Evolutionary conservation across 2,113 vertebrate species (phyloP).

Genomic region (Equus quagga): DNA sequence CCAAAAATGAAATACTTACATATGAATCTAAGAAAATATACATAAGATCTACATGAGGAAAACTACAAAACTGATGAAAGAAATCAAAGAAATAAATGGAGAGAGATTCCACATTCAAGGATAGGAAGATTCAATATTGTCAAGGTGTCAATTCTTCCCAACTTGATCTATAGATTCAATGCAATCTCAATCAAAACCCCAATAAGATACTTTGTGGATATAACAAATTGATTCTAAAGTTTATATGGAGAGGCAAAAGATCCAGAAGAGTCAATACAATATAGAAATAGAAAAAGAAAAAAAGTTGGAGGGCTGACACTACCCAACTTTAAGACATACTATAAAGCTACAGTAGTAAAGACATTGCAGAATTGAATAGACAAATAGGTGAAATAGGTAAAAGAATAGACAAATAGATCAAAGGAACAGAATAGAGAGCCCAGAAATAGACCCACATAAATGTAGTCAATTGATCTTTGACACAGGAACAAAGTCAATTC

Average conservation of each 20-base stretch:
- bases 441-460: background rate
- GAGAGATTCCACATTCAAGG: background rate
- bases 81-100: background rate
- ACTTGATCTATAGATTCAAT: background rate
- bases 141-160: background rate
- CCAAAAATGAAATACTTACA: background rate
- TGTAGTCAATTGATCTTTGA: background rate
- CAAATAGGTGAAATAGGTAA: background rate
- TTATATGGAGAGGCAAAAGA: background rate
- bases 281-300: background rate
- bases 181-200: background rate
- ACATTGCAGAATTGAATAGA: background rate
- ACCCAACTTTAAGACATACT: background rate
- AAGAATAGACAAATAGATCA: background rate
- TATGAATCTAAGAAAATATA: background rate
- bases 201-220: slow-evolving; percentile 24
- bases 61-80: background rate
- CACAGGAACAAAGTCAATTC: background rate
- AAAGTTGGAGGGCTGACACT: background rate
- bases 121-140: background rate
- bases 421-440: background rate
- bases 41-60: background rate
- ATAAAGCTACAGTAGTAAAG: background rate
- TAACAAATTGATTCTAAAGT: slow-evolving; percentile 6
- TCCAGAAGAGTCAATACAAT: background rate